phyloP scores from a whole-genome alignment of 2,888 invertebrate species.

The Cenopis cana region DNA sequence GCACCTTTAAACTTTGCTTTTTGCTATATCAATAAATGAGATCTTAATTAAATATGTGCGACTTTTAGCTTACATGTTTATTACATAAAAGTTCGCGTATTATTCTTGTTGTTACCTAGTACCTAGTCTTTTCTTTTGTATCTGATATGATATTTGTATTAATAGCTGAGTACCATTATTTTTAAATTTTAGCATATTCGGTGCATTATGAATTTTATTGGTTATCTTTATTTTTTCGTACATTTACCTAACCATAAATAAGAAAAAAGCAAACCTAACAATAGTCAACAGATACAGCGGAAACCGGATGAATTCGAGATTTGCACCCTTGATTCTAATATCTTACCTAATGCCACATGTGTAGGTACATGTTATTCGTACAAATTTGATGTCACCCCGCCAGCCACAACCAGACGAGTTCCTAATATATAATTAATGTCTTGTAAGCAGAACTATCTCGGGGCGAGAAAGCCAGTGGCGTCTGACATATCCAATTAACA shows the following conservation, averaged over 20 bases:
- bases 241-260: too few relatives aligned
- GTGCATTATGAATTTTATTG: not conserved
- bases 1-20: slow-evolving; percentile 26
- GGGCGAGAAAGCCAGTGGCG: slow-evolving; percentile 79
- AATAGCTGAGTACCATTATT: not conserved
- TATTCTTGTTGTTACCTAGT: not conserved
- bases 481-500: slow-evolving; percentile 84
- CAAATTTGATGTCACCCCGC: slow-evolving; percentile 39
- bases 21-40: slow-evolving; percentile 18
- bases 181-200: not conserved
- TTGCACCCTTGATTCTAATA: slow-evolving; percentile 4
- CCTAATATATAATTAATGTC: slow-evolving; percentile 75
- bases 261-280: not conserved
- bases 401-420: slow-evolving; percentile 58
- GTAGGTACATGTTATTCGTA: slow-evolving; percentile 26
- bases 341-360: not conserved
- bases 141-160: not conserved
- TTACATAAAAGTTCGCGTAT: not conserved
- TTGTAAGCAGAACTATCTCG: slow-evolving; percentile 77
- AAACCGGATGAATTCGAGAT: not conserved
- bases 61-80: not conserved
- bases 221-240: not conserved
- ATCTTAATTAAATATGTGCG: slow-evolving; percentile 20
- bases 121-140: not conserved
- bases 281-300: not conserved